phyloP scores from a whole-genome alignment of 2,888 invertebrate species.

The Clivina fossor region DNA sequence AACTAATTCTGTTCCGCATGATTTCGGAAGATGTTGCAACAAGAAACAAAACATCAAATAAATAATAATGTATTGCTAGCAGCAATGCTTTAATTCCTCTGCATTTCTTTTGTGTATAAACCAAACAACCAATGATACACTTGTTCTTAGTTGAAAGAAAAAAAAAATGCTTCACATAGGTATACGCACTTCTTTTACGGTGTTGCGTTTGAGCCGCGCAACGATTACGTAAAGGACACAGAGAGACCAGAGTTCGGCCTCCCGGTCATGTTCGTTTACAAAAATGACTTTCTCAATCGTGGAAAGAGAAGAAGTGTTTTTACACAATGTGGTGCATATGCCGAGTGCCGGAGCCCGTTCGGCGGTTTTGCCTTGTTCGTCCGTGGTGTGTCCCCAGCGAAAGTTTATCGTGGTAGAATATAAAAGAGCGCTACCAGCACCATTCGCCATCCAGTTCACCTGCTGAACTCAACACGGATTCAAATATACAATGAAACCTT shows the following conservation, averaged over 20 bases:
- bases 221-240: constrained; percentile 50
- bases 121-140: too few relatives aligned
- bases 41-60: too few relatives aligned
- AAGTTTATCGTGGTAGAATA: constrained; percentile 59
- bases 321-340: constrained; percentile 46
- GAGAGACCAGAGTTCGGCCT: constrained; percentile 39
- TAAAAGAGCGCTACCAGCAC: constrained; percentile 58
- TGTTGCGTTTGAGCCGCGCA: too few relatives aligned
- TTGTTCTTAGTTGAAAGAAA: too few relatives aligned
- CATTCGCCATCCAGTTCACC: constrained; percentile 61
- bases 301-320: constrained; percentile 48
- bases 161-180: too few relatives aligned
- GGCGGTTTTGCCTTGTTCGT: too few relatives aligned
- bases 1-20: too few relatives aligned
- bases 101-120: too few relatives aligned
- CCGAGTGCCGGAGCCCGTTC: too few relatives aligned
- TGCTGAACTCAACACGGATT: constrained; percentile 54
- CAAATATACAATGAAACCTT: constrained; percentile 55
- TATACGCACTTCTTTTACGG: constrained; percentile 33
- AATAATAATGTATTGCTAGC: too few relatives aligned
- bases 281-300: constrained; percentile 50
- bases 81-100: too few relatives aligned
- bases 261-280: constrained; percentile 37
- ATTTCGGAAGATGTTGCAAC: too few relatives aligned
- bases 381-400: constrained; percentile 56